These are phyloP conservation scores for Hyles lineata DNA, from an alignment of 2,888 invertebrate species.

Conservation along the genomic window DNA sequence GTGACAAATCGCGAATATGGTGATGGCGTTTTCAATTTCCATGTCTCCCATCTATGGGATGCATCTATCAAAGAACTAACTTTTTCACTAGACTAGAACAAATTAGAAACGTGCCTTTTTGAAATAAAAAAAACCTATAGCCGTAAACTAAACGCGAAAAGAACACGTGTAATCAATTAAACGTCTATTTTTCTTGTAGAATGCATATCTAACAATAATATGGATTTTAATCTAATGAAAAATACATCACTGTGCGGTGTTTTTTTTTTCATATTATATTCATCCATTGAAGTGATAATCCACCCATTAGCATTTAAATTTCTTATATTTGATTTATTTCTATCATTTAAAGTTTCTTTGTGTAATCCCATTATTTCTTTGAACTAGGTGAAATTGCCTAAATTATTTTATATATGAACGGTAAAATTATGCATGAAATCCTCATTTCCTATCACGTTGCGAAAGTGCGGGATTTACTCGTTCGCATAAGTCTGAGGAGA, in stretches of 20 bases:
- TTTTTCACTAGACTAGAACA: slow-evolving; percentile 6
- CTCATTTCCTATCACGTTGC: not conserved
- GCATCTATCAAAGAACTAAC: not conserved
- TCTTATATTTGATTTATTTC: not conserved
- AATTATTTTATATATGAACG: not conserved
- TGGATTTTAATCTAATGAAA: not conserved
- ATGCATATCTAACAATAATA: not conserved
- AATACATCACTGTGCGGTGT: not conserved
- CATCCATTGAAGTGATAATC: not conserved
- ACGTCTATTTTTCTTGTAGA: too few species aligned
- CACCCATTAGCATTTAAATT: not conserved
- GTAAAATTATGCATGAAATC: not conserved
- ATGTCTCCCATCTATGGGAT: not conserved
- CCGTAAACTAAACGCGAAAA: too few species aligned
- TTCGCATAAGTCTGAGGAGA: slow-evolving; percentile 12
- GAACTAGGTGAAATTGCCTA: not conserved
- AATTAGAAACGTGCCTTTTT: not conserved
- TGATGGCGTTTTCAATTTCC: too few species aligned
- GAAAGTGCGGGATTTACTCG: not conserved
- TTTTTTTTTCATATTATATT: not conserved
- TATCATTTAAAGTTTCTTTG: not conserved
- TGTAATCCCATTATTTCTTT: not conserved
- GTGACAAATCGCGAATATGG: too few species aligned
- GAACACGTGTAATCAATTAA: too few species aligned
- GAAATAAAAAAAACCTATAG: too few species aligned